These are phyloP conservation scores for Furcifer pardalis DNA, from an alignment of 2,797 vertebrate species.

Conservation along the genomic window DNA sequence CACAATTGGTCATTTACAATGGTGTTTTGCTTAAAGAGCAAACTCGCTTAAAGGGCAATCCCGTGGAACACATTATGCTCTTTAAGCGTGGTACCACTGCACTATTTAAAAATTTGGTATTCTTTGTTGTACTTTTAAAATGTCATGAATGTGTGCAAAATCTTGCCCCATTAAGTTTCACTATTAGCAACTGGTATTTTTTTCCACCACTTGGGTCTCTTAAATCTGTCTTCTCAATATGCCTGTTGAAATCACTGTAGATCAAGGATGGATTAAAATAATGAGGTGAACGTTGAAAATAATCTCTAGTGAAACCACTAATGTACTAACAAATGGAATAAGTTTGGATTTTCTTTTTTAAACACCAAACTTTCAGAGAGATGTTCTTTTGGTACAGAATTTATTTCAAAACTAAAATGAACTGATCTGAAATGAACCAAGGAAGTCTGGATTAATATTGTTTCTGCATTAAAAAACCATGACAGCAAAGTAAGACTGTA, in stretches of 20 bases:
- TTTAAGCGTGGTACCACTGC: no score
- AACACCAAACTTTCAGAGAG: neutral
- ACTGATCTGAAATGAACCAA: no score
- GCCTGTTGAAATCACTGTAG: conserved; percentile 7
- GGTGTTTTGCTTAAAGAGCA: no score
- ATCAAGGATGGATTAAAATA: conserved; percentile 20
- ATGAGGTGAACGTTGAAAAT: conserved; percentile 23
- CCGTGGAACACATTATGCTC: no score
- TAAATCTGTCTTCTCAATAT: conserved; percentile 31
- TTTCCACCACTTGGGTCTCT: conserved; percentile 46
- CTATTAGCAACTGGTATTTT: conserved; percentile 39
- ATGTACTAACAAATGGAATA: neutral
- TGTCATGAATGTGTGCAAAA: conserved; percentile 61
- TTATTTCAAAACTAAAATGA: no score
- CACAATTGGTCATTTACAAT: no score
- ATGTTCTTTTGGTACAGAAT: no score
- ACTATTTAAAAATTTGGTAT: conserved; percentile 65
- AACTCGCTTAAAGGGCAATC: no score
- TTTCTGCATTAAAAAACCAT: no score
- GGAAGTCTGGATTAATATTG: no score
- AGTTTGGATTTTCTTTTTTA: conserved; percentile 18
- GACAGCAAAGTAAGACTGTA: no score
- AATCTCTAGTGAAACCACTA: conserved; percentile 29
- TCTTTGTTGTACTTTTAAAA: conserved; percentile 50
- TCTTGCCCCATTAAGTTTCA: conserved; percentile 54